Conservation (phyloP, 2,888 invertebrate species). For the Hypena proboscidalis region DNA sequence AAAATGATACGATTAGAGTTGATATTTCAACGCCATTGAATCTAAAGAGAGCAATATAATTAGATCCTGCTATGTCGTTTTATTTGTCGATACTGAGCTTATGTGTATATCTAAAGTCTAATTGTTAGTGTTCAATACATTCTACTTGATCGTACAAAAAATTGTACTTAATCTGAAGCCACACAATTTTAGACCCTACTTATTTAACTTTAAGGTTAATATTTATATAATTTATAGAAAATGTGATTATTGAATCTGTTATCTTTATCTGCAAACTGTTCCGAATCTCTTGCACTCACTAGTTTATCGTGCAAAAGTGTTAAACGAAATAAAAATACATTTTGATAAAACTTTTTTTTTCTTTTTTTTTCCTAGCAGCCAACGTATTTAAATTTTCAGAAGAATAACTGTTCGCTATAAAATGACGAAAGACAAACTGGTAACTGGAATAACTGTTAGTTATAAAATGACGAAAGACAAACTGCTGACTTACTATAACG, state of each 20-base stretch:
- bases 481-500: slow-evolving; percentile 1
- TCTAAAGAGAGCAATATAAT: too few relatives aligned
- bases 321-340: slow-evolving; percentile 45
- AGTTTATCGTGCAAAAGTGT: slow-evolving; percentile 60
- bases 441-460: not conserved
- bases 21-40: too few relatives aligned
- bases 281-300: slow-evolving; percentile 64
- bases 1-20: too few relatives aligned
- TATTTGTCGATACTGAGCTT: too few relatives aligned
- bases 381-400: too few relatives aligned
- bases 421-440: slow-evolving; percentile 1
- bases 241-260: slow-evolving; percentile 52
- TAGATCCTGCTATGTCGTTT: too few relatives aligned
- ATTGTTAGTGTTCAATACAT: not conserved
- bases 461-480: slow-evolving; percentile 1
- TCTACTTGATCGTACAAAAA: slow-evolving; percentile 46
- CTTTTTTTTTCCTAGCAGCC: slow-evolving; percentile 17
- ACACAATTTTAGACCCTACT: slow-evolving; percentile 30
- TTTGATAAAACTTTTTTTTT: slow-evolving; percentile 30
- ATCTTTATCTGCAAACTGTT: slow-evolving; percentile 49
- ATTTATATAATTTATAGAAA: slow-evolving; percentile 38
- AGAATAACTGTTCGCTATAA: not conserved
- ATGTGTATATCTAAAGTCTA: too few relatives aligned
- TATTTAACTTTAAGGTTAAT: slow-evolving; percentile 31
- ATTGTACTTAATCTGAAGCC: slow-evolving; percentile 49